A percentile compares a stretch with the other conserved stretches of the same genome.
These are phyloP conservation scores for Holcopasites calliopsidis DNA, from an alignment of 1,140 invertebrate species.

Conservation along the genomic window DNA sequence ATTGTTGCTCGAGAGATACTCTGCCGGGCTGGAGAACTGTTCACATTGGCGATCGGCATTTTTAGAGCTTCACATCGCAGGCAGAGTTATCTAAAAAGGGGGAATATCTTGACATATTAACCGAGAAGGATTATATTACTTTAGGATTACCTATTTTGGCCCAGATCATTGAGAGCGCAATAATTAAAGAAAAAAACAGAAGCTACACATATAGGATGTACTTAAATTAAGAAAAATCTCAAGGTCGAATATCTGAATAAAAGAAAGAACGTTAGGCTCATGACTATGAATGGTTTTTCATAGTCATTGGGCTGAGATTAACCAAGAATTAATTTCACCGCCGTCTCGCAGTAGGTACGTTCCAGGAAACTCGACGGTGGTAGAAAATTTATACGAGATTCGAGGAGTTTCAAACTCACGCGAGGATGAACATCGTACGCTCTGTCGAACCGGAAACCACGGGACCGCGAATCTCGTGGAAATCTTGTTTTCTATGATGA, in stretches of 20 bases:
- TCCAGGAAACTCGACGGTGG: slow-evolving; percentile 6
- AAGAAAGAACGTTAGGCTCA: neutral
- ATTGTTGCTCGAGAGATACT: slow-evolving; percentile 4
- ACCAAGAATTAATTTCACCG: slow-evolving; percentile 30
- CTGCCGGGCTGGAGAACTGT: neutral
- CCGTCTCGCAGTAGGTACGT: neutral
- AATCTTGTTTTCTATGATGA: slow-evolving; percentile 46
- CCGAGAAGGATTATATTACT: too few relatives aligned
- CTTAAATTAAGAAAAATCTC: neutral
- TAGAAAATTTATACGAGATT: slow-evolving; percentile 61
- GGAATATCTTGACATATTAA: too few relatives aligned
- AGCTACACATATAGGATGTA: neutral
- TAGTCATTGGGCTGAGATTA: slow-evolving; percentile 15
- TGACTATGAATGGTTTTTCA: neutral
- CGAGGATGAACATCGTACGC: slow-evolving; percentile 32
- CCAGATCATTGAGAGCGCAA: too few relatives aligned
- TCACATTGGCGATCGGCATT: neutral
- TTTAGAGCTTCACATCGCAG: neutral
- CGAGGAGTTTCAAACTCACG: slow-evolving; percentile 48
- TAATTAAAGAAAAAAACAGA: too few relatives aligned
- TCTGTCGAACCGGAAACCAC: slow-evolving; percentile 46
- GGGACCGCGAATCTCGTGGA: slow-evolving; percentile 50
- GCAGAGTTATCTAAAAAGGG: too few relatives aligned
- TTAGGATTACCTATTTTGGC: too few relatives aligned
- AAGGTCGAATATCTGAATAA: neutral